phyloP scores from a whole-genome alignment of 2,888 invertebrate species.

The Spatulosminthurus flaviceps region DNA sequence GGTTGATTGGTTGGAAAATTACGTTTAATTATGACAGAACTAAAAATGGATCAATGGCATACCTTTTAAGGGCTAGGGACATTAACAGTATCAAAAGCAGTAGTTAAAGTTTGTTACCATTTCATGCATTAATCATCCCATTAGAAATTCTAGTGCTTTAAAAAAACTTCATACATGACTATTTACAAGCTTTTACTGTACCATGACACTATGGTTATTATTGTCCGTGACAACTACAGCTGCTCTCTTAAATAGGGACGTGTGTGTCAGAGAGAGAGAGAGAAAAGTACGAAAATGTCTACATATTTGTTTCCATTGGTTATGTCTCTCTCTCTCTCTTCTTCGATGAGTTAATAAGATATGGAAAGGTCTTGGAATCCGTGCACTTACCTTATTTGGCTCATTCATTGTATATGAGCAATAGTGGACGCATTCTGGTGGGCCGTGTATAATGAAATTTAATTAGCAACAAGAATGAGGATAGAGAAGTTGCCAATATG shows the following conservation, averaged over 20 bases:
- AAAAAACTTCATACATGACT: not conserved
- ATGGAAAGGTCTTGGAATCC: not conserved
- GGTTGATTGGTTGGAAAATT: too few species aligned
- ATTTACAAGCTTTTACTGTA: not conserved
- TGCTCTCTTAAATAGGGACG: not conserved
- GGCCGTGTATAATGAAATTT: slow-evolving; percentile 13
- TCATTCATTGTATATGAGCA: too few species aligned
- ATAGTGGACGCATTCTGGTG: not conserved
- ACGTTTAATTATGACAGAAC: not conserved
- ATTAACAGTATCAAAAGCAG: not conserved
- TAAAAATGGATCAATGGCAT: not conserved
- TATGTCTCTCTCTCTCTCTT: too few species aligned
- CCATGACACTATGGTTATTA: not conserved
- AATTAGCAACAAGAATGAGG: not conserved
- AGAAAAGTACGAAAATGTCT: not conserved
- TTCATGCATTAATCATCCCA: slow-evolving; percentile 5
- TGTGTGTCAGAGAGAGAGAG: too few species aligned
- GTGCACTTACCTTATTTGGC: not conserved
- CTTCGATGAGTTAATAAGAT: too few species aligned
- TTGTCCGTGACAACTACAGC: not conserved
- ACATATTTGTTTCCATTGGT: not conserved
- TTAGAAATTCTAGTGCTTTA: not conserved
- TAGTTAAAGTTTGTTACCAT: not conserved
- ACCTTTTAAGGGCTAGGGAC: not conserved
- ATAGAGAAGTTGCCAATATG: not conserved